phyloP scores from a whole-genome alignment of 1,140 invertebrate species.

The Zaprionus lachaisei region DNA sequence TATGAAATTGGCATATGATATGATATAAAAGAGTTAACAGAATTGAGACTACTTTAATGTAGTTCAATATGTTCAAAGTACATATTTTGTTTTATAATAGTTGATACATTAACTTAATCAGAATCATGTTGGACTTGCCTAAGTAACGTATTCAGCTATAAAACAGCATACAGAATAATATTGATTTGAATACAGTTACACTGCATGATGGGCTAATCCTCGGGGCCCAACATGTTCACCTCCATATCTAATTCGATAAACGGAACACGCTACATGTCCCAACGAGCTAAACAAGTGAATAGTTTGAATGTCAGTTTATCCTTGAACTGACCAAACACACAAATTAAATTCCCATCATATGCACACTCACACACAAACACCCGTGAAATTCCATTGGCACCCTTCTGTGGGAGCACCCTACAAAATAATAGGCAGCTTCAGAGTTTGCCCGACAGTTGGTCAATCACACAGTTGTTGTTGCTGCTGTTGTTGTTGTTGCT shows the following conservation, averaged over 20 bases:
- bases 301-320: conserved; percentile 44
- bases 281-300: conserved; percentile 46
- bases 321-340: conserved; percentile 35
- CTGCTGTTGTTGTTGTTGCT: not conserved
- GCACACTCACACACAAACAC: conserved; percentile 24
- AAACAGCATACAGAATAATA: not conserved
- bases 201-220: not conserved
- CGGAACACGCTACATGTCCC: not conserved
- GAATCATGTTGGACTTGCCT: too few species aligned
- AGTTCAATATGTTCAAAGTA: too few species aligned
- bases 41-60: not conserved
- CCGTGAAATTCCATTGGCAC: not conserved
- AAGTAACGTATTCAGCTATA: not conserved
- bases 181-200: not conserved
- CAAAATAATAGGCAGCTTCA: conserved; percentile 28
- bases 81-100: too few species aligned
- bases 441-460: conserved; percentile 29
- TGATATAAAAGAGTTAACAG: not conserved
- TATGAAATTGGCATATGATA: not conserved
- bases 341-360: conserved; percentile 63
- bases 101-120: too few species aligned
- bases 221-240: not conserved
- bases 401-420: not conserved
- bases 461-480: conserved; percentile 31
- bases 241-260: conserved; percentile 38